Conservation (phyloP, 1,140 invertebrate species). For the Conopomorpha cramerella region DNA sequence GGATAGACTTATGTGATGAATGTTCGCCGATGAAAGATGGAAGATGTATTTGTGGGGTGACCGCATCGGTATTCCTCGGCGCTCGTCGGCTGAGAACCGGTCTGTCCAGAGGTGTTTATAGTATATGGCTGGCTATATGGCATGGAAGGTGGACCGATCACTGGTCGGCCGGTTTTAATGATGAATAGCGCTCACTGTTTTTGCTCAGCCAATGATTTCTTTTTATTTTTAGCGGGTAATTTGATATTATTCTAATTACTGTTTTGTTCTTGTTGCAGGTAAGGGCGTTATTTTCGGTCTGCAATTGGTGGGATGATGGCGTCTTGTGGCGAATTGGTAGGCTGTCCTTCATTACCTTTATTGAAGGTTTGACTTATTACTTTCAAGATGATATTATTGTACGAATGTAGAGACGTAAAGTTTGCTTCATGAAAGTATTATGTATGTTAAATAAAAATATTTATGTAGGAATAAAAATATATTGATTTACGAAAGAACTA, state of each 20-base stretch:
- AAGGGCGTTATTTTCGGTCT: slow-evolving; percentile 3
- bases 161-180: slow-evolving; percentile 44
- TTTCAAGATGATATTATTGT: too few relatives aligned
- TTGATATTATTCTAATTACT: slow-evolving; percentile 14
- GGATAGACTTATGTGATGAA: slow-evolving; percentile 46
- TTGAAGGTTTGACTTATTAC: too few relatives aligned
- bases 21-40: slow-evolving; percentile 41
- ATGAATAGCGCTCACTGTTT: slow-evolving; percentile 19
- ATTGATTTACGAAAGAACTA: too few relatives aligned
- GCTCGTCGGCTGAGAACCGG: slow-evolving; percentile 40
- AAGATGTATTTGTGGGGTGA: slow-evolving; percentile 36
- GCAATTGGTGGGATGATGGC: too few relatives aligned
- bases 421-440: too few relatives aligned
- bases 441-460: too few relatives aligned
- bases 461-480: too few relatives aligned
- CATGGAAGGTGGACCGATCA: slow-evolving; percentile 36
- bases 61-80: slow-evolving; percentile 42
- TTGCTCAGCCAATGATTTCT: slow-evolving; percentile 24
- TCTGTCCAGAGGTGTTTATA: slow-evolving; percentile 51
- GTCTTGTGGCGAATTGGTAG: too few relatives aligned
- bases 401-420: too few relatives aligned
- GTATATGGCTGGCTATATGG: slow-evolving; percentile 43
- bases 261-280: slow-evolving; percentile 42
- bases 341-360: too few relatives aligned
- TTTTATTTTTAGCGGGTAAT: slow-evolving; percentile 20